A percentile compares a stretch with the other conserved stretches of the same genome.
Evolutionary conservation across 92 coral and sea anemone species (phyloP).

Genomic region (Porites divaricata): DNA sequence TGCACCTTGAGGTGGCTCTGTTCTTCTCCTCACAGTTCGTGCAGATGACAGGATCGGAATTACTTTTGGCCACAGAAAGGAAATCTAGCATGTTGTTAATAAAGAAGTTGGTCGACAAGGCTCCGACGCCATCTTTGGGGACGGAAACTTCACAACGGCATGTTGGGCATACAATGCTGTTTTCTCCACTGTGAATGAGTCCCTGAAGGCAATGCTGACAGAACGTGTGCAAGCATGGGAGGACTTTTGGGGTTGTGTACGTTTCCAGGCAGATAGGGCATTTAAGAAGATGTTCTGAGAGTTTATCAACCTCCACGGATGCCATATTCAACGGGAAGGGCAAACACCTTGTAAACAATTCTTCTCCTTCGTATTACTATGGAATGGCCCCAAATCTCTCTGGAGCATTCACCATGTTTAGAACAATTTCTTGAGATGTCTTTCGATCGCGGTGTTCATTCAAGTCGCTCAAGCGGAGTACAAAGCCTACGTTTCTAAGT

Average conservation of each 20-base stretch:
- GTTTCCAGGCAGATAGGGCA: conserved; percentile 97
- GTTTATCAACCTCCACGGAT: conserved; percentile 96
- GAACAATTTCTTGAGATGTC: background rate
- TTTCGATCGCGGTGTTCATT: background rate
- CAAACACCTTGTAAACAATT: background rate
- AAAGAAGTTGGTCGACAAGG: conserved; percentile 91
- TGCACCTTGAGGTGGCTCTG: conserved; percentile 87
- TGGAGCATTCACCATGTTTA: background rate
- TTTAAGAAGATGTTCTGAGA: conserved; percentile 93
- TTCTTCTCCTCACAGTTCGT: conserved; percentile 91
- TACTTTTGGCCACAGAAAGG: conserved; percentile 89
- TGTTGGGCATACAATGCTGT: conserved; percentile 87
- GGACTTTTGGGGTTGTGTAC: conserved; percentile 87
- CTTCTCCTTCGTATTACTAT: background rate
- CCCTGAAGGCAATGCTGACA: conserved; percentile 90
- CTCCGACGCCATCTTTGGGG: conserved; percentile 89
- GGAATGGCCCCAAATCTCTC: background rate
- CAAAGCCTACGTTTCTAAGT: conserved; percentile 2
- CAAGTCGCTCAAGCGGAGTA: conserved; percentile 3
- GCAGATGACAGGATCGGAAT: conserved; percentile 85
- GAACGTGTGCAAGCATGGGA: conserved; percentile 95
- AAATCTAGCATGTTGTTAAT: conserved; percentile 98
- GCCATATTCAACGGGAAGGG: conserved; percentile 65
- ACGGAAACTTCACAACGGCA: conserved; percentile 86
- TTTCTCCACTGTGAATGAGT: conserved; percentile 83